phyloP scores from a whole-genome alignment of 2,888 invertebrate species.

The Lymantria monacha region DNA sequence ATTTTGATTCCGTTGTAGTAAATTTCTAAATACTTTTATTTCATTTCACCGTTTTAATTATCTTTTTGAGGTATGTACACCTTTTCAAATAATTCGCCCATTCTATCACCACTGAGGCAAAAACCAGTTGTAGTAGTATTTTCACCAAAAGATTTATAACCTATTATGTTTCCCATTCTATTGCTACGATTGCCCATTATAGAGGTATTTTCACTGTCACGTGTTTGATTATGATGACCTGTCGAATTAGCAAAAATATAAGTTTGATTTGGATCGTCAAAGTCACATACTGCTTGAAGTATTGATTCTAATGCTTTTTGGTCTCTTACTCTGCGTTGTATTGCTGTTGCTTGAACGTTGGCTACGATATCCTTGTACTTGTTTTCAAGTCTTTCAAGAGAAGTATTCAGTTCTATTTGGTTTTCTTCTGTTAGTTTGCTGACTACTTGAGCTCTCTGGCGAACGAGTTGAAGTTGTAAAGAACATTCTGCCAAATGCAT shows the following conservation, averaged over 20 bases:
- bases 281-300: constrained; percentile 56
- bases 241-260: constrained; percentile 37
- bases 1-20: too few species aligned
- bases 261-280: constrained; percentile 37
- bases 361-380: constrained; percentile 73
- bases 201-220: constrained; percentile 48
- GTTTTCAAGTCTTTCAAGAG: constrained; percentile 62
- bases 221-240: constrained; percentile 47
- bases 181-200: constrained; percentile 40
- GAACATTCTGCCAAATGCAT: constrained; percentile 66
- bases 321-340: constrained; percentile 68
- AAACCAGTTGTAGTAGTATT: constrained; percentile 50
- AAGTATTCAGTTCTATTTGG: constrained; percentile 53
- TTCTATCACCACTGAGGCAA: constrained; percentile 60
- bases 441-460: constrained; percentile 62
- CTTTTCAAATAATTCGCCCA: constrained; percentile 64
- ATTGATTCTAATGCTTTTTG: constrained; percentile 65
- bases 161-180: constrained; percentile 46
- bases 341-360: constrained; percentile 68
- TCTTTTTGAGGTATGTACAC: constrained; percentile 68
- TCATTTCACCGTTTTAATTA: constrained; percentile 42
- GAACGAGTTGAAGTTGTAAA: constrained; percentile 61
- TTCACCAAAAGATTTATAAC: constrained; percentile 51
- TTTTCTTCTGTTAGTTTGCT: constrained; percentile 59
- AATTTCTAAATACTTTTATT: constrained; percentile 21